Evolutionary conservation across 2,113 vertebrate genomes (phyloP).

Genomic region (Dasyurus viverrinus): DNA sequence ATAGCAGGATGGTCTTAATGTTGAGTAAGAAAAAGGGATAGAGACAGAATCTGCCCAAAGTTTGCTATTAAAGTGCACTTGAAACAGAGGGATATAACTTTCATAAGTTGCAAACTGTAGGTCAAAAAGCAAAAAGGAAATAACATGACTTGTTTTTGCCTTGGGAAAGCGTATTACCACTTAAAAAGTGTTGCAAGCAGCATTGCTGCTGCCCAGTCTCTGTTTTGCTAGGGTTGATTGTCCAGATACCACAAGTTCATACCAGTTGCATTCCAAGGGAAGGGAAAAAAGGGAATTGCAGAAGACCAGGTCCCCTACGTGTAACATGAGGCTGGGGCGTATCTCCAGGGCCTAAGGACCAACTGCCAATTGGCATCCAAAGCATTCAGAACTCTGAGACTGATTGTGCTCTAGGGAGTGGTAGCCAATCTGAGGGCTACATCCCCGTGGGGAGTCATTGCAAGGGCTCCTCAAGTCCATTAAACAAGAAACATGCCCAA

Average conservation of each 20-base stretch:
- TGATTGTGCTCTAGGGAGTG: not conserved
- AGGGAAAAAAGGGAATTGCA: not conserved
- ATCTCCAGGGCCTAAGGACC: not conserved
- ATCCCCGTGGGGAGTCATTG: not conserved
- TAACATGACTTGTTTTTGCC: not conserved
- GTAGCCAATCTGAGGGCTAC: not conserved
- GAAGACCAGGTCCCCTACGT: not conserved
- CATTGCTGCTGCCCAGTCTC: not conserved
- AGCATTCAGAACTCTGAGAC: not conserved
- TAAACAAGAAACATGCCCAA: not conserved
- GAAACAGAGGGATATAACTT: conserved; percentile 3
- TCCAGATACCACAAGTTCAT: not conserved
- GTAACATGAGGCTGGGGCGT: not conserved
- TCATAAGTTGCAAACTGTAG: conserved; percentile 24
- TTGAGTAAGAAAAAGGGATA: not conserved
- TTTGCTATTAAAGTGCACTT: not conserved
- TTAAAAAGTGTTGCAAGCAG: not conserved
- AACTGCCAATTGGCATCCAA: not conserved
- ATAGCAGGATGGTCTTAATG: not conserved
- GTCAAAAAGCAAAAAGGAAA: not conserved
- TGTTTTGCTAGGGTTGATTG: not conserved
- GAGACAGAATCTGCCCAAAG: not conserved
- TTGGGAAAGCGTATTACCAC: not conserved
- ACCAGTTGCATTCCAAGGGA: not conserved
- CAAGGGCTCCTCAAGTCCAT: not conserved